A percentile compares a stretch with the other conserved stretches of the same genome.
Evolutionary conservation across 2,888 invertebrate genomes (phyloP).

Genomic region (Lasioglossum lativentre): DNA sequence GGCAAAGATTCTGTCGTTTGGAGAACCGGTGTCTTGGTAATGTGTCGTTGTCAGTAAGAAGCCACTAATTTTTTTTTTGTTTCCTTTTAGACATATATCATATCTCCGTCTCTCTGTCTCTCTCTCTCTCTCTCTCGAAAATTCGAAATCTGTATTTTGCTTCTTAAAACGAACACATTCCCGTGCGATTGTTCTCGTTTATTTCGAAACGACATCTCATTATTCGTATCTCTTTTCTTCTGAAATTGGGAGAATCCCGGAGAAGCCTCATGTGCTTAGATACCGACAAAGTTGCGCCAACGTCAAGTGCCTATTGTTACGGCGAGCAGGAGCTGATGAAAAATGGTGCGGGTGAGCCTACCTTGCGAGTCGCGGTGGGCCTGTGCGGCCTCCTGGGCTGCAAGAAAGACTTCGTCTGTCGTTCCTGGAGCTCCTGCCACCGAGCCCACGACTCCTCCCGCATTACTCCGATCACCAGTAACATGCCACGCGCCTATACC

Average conservation of each 20-base stretch:
- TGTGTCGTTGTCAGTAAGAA: constrained; percentile 50
- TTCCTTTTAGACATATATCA: neutral
- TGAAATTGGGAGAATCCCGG: neutral
- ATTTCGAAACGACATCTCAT: neutral
- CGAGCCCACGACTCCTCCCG: constrained; percentile 81
- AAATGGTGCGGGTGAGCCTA: constrained; percentile 88
- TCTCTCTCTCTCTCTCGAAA: neutral
- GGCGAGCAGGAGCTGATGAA: constrained; percentile 76
- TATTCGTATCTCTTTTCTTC: neutral
- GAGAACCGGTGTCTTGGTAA: neutral
- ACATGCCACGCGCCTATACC: constrained; percentile 95
- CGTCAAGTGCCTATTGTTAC: constrained; percentile 81
- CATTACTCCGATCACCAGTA: constrained; percentile 91
- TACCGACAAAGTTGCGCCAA: neutral
- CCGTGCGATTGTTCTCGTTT: neutral
- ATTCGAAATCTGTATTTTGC: neutral
- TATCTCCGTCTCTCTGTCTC: neutral
- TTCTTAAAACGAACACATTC: constrained; percentile 3
- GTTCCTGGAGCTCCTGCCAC: constrained; percentile 82
- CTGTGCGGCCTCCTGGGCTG: constrained; percentile 91
- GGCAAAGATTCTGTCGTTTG: neutral
- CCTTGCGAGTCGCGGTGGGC: constrained; percentile 96
- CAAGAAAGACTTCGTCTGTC: constrained; percentile 92
- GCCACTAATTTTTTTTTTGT: neutral
- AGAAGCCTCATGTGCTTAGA: neutral